A percentile compares a stretch with the other conserved stretches of the same genome.
phyloP scores from a whole-genome alignment of 2,113 vertebrate genomes.

The Nesoenas mayeri region DNA sequence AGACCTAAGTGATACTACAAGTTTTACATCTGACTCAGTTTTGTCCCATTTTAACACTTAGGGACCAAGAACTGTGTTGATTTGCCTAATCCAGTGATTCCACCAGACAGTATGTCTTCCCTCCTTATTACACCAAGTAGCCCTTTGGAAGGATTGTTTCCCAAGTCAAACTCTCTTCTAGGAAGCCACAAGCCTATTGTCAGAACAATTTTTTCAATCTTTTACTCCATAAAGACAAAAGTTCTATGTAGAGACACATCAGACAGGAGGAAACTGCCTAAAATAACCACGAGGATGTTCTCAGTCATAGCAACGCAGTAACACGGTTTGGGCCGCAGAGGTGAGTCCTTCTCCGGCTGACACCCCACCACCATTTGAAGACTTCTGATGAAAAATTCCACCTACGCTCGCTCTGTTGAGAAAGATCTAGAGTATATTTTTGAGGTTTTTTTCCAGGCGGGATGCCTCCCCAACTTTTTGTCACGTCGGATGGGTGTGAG shows the following conservation, averaged over 20 bases:
- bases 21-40: not conserved
- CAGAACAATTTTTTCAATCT: not conserved
- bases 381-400: not conserved
- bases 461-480: not conserved
- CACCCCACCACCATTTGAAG: not conserved
- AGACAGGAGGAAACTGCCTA: not conserved
- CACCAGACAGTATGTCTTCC: too few relatives aligned
- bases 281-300: not conserved
- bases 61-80: too few relatives aligned
- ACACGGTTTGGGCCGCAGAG: fast-evolving
- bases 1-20: fast-evolving
- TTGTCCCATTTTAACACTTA: fast-evolving
- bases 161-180: not conserved
- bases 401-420: not conserved
- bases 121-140: too few relatives aligned
- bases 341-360: not conserved
- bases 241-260: not conserved
- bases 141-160: too few relatives aligned
- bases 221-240: not conserved
- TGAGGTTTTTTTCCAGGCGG: not conserved
- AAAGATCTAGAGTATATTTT: not conserved
- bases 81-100: too few relatives aligned
- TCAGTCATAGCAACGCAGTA: not conserved
- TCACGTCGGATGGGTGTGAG: not conserved
- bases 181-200: not conserved